Percentiles rank a stretch among this genome's conserved stretches.
These are phyloP conservation scores for Scytalopus superciliaris DNA, from an alignment of 2,113 vertebrate genomes.

Conservation along the genomic window DNA sequence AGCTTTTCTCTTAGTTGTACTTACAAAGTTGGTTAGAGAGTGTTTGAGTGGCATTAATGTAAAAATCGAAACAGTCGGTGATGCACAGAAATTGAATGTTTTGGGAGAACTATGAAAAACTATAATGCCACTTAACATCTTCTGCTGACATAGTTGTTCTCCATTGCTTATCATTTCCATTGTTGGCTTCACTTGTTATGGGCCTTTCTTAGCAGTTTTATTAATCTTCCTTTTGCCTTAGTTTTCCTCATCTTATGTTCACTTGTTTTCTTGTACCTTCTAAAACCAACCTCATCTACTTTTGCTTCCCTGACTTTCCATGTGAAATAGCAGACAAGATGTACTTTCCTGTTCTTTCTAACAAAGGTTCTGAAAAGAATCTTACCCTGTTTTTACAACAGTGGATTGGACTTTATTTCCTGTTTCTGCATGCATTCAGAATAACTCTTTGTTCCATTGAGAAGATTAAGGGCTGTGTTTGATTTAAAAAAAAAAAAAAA, in stretches of 20 bases:
- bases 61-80: background rate
- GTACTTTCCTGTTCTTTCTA: background rate
- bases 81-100: background rate
- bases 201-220: background rate
- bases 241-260: background rate
- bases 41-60: background rate
- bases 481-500: slow-evolving; percentile 40
- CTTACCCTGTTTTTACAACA: background rate
- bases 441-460: slow-evolving; percentile 65
- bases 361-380: background rate
- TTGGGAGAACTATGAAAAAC: background rate
- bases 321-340: background rate
- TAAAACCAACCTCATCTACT: background rate
- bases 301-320: background rate
- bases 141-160: background rate
- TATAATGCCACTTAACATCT: background rate
- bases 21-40: background rate
- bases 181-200: background rate
- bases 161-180: background rate
- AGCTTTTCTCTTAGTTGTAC: background rate
- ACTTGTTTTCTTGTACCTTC: background rate
- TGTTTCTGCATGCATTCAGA: slow-evolving; percentile 5
- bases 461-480: slow-evolving; percentile 72
- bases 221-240: background rate
- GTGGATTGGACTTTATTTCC: background rate